phyloP scores from a whole-genome alignment of 2,888 invertebrate species.

The Masnerella sp. region DNA sequence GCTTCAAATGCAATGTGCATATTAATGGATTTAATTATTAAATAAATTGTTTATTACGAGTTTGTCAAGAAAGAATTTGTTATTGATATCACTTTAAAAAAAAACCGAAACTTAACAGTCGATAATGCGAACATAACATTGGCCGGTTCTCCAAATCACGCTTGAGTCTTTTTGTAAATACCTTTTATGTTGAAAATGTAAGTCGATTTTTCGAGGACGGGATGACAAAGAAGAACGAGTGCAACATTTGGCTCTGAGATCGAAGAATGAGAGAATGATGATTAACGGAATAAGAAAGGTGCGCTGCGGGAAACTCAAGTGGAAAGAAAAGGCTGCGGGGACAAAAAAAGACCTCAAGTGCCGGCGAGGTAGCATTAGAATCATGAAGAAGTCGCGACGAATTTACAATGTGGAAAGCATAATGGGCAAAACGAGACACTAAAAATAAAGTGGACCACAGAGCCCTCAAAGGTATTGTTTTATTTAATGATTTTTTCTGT shows the following conservation, averaged over 20 bases:
- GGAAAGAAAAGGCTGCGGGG: slow-evolving; percentile 42
- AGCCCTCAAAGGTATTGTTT: slow-evolving; percentile 2
- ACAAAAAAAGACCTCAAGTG: slow-evolving; percentile 38
- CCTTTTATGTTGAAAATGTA: slow-evolving; percentile 27
- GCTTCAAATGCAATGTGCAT: too few relatives aligned
- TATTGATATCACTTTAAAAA: too few relatives aligned
- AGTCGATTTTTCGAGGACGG: slow-evolving; percentile 38
- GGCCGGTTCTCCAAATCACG: slow-evolving; percentile 3
- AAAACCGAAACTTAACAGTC: background rate
- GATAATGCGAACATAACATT: too few relatives aligned
- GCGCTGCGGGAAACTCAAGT: slow-evolving; percentile 39
- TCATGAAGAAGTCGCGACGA: slow-evolving; percentile 33
- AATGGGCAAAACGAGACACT: slow-evolving; percentile 27
- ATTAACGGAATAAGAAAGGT: slow-evolving; percentile 54
- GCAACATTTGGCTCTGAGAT: slow-evolving; percentile 43
- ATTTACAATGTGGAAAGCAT: slow-evolving; percentile 31
- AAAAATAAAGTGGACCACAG: slow-evolving; percentile 21
- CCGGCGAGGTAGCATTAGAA: slow-evolving; percentile 28
- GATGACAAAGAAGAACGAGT: slow-evolving; percentile 37
- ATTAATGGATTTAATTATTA: too few relatives aligned
- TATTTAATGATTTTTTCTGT: background rate
- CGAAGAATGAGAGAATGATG: slow-evolving; percentile 47
- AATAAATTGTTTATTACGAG: too few relatives aligned
- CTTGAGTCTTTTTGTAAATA: slow-evolving; percentile 28
- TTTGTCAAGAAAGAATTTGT: too few relatives aligned